Evolutionary conservation across 2,113 vertebrate genomes (phyloP).

Genomic region (Menura novaehollandiae): DNA sequence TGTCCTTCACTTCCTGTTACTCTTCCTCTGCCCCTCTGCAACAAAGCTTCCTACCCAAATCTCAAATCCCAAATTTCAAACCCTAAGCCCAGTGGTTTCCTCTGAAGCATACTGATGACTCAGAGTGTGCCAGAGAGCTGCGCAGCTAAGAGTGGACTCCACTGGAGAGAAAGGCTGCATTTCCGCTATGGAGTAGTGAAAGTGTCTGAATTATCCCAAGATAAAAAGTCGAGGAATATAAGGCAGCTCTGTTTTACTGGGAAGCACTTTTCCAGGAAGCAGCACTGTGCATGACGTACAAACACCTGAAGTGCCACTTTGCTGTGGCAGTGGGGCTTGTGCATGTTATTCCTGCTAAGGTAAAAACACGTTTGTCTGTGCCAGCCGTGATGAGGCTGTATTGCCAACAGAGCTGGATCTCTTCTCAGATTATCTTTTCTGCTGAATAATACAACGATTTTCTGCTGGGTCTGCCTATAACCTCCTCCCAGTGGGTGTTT

Average conservation of each 20-base stretch:
- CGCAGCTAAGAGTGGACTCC: background rate
- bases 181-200: background rate
- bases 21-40: background rate
- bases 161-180: background rate
- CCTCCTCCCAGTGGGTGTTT: background rate
- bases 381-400: background rate
- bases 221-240: background rate
- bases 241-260: background rate
- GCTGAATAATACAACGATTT: background rate
- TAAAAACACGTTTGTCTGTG: background rate
- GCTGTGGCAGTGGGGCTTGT: background rate
- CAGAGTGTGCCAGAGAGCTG: background rate
- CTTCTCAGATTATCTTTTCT: background rate
- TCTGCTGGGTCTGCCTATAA: background rate
- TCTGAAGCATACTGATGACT: background rate
- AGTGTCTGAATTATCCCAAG: background rate
- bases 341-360: background rate
- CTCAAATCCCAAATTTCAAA: background rate
- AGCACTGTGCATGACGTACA: background rate
- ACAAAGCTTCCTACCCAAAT: background rate
- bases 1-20: background rate
- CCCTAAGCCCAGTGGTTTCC: background rate
- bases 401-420: background rate
- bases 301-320: background rate
- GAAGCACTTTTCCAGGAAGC: background rate